Percentiles rank a stretch among this genome's conserved stretches.
Evolutionary conservation across 2,888 invertebrate species (phyloP).

Genomic region (Empis livida): DNA sequence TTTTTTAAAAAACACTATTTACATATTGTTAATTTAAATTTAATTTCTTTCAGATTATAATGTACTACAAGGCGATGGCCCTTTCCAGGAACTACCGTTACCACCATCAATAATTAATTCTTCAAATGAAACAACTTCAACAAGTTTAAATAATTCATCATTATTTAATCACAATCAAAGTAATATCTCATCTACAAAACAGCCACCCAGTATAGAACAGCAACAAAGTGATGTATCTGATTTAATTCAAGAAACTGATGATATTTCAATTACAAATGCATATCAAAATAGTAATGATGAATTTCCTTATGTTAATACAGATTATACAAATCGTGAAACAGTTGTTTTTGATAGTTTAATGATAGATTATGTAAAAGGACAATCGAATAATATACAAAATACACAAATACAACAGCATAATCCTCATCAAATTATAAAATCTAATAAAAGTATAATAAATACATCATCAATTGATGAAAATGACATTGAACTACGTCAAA

Average conservation of each 20-base stretch:
- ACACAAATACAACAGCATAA: not conserved
- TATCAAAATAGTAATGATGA: conserved; percentile 21
- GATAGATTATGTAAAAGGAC: not conserved
- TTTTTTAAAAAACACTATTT: too few relatives aligned
- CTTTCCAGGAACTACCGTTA: too few relatives aligned
- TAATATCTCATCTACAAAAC: conserved; percentile 6
- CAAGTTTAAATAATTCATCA: conserved; percentile 22
- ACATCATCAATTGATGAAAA: too few relatives aligned
- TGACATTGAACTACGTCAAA: too few relatives aligned
- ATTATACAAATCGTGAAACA: conserved; percentile 31
- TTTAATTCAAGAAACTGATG: conserved; percentile 8
- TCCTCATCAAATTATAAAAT: not conserved
- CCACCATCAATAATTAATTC: conserved; percentile 12
- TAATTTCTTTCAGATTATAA: too few relatives aligned
- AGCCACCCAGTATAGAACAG: conserved; percentile 8
- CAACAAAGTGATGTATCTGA: conserved; percentile 5
- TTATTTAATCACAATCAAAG: conserved; percentile 3
- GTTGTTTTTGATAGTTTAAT: conserved; percentile 22
- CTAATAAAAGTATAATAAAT: not conserved
- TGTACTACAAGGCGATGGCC: too few relatives aligned
- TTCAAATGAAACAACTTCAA: conserved; percentile 22
- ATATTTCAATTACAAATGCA: conserved; percentile 10
- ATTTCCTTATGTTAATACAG: conserved; percentile 31
- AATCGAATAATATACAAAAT: not conserved
- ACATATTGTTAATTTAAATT: too few relatives aligned